A percentile compares a stretch with the other conserved stretches of the same genome.
These are phyloP conservation scores for Microhierax caerulescens DNA, from an alignment of 2,797 vertebrate species.

Conservation along the genomic window DNA sequence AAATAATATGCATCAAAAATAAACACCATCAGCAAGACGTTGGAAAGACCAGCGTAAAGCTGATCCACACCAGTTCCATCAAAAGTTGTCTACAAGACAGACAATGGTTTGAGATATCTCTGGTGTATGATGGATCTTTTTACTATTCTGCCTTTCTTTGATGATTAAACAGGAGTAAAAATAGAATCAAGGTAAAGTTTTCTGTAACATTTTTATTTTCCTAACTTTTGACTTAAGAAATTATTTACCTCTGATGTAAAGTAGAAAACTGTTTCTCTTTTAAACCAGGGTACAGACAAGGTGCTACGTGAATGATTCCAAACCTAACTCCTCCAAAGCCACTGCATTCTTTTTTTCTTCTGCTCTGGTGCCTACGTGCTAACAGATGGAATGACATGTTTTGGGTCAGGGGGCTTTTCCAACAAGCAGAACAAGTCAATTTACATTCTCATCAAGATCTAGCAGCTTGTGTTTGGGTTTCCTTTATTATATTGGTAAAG, in stretches of 20 bases:
- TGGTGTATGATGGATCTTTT: neutral
- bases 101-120: neutral
- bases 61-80: neutral
- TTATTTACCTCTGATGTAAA: neutral
- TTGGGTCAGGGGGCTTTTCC: slow-evolving; percentile 63
- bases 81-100: neutral
- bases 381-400: slow-evolving; percentile 55
- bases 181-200: neutral
- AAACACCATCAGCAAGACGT: neutral
- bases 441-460: slow-evolving; percentile 67
- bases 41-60: neutral
- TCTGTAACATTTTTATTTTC: neutral
- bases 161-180: neutral
- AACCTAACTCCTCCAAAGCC: slow-evolving; percentile 43
- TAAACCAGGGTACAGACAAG: slow-evolving; percentile 27
- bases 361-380: neutral
- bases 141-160: neutral
- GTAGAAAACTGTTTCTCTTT: neutral
- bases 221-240: neutral
- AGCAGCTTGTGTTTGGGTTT: slow-evolving; percentile 27
- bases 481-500: slow-evolving; percentile 37
- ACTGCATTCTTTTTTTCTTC: slow-evolving; percentile 30
- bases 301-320: neutral
- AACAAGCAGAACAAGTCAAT: slow-evolving; percentile 62
- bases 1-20: neutral